phyloP scores from a whole-genome alignment of 2,797 vertebrate species.

The Tenualosa ilisha region DNA sequence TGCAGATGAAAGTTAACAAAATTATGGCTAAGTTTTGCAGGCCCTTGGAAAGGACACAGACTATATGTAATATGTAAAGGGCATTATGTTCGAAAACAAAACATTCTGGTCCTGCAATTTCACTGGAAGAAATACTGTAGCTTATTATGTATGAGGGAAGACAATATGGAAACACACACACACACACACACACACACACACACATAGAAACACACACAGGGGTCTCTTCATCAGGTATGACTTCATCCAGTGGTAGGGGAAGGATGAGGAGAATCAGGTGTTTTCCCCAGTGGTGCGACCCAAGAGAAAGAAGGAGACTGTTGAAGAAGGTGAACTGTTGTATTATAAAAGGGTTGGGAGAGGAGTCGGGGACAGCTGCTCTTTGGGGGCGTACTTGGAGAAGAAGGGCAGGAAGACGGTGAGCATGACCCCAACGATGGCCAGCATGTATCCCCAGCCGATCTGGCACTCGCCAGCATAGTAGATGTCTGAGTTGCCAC shows the following conservation, averaged over 20 bases:
- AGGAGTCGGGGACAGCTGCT: constrained; percentile 89
- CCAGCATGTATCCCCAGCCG: constrained; percentile 95
- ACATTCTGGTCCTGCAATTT: not conserved
- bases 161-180: constrained; percentile 43
- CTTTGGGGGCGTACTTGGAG: constrained; percentile 94
- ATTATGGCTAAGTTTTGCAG: not conserved
- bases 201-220: constrained; percentile 42
- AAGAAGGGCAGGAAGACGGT: constrained; percentile 95
- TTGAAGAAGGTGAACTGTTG: constrained; percentile 24
- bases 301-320: constrained; percentile 6
- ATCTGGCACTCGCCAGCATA: constrained; percentile 91
- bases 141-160: constrained; percentile 57
- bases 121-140: not conserved
- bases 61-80: constrained; percentile 9
- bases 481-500: constrained; percentile 88
- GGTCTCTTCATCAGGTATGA: constrained; percentile 23
- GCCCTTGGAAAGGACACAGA: not conserved
- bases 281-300: constrained; percentile 54
- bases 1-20: not conserved
- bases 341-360: constrained; percentile 92
- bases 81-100: constrained; percentile 4
- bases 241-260: constrained; percentile 35
- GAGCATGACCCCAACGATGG: constrained; percentile 93
- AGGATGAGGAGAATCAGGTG: constrained; percentile 58
- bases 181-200: constrained; percentile 48